Base-by-base conservation (phyloP, 2,888 invertebrate species). In the Macropis europaea region DNA sequence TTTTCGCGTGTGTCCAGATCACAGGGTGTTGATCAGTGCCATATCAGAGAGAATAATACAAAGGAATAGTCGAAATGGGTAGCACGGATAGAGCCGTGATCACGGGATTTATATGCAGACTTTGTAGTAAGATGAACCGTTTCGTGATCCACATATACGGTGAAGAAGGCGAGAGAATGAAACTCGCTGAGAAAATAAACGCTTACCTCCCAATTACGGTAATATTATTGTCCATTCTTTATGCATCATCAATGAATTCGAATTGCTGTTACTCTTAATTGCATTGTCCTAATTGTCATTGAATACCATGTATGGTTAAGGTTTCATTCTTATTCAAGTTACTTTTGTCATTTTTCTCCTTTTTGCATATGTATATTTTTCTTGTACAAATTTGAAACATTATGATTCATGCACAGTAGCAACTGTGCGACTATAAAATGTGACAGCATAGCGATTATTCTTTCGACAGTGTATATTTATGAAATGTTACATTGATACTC, bases 41-140 rank as follows among this genome's bases (percentile, higher is more conserved):
- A 53, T 62, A 66, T 1, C 19, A 66, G 22, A 57, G 47, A 22
- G 15, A 48, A 40, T 59, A 47, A 48, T 43, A 34, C 47, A 45
- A 32, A 19, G 22, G 32, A 40, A 60, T 32, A 63, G 22, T 22
- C 47, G 42, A 90, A 83, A 85, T 96, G 96, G 96, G 96, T 48
- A 96, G 96, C 88, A 93, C 95, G 84, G 95, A 95, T 83, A 94
- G 94, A 91, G 96, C 95, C 56, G 93, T 95, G 81, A 93, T 96
- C 85, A 95, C 95, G 54, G 96, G 96, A 79, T 96, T 95, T 91
- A 94, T 96, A 86, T 96, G 96, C 90, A 93, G 96, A 86, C 92
- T 96, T 71, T 96, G 96, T 90, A 96, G 96, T 30, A 95, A 95
- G 92, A 95, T 95, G 94, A 96, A 96, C 90, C 93, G 94, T 87